Evolutionary conservation across 2,113 vertebrate species (phyloP).

Genomic region (Zosterops hypoxanthus): DNA sequence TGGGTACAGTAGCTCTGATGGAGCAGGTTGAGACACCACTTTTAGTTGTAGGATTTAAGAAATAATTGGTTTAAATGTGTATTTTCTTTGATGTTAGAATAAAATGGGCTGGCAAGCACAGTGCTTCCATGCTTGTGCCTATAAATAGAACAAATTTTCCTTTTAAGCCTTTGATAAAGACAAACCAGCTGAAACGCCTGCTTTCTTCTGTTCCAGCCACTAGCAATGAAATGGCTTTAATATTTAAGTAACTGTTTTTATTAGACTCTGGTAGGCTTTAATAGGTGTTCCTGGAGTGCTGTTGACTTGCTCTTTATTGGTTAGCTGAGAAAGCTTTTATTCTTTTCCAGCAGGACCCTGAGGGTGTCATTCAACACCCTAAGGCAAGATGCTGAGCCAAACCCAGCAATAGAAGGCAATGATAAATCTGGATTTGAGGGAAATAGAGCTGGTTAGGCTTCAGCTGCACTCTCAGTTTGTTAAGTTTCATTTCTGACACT

Average conservation of each 20-base stretch:
- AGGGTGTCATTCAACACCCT: conserved; percentile 22
- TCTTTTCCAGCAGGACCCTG: conserved; percentile 33
- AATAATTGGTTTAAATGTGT: background rate
- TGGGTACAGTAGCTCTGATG: background rate
- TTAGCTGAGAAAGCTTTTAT: conserved; percentile 40
- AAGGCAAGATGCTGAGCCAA: background rate
- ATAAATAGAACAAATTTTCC: conserved; percentile 19
- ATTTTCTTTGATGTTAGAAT: conserved; percentile 4
- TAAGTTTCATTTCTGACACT: background rate
- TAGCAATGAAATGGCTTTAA: conserved; percentile 38
- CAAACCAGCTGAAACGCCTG: background rate
- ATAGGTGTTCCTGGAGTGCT: conserved; percentile 47
- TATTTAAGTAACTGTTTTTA: conserved; percentile 57
- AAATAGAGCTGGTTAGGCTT: background rate
- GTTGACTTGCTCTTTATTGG: conserved; percentile 38
- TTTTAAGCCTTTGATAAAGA: conserved; percentile 3
- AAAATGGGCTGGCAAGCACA: background rate
- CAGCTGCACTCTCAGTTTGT: background rate
- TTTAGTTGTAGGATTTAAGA: background rate
- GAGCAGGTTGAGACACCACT: background rate
- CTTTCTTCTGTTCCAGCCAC: conserved; percentile 19
- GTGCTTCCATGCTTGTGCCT: background rate
- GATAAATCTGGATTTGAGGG: background rate
- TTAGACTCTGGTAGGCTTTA: conserved; percentile 45
- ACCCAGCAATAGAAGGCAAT: background rate